phyloP scores from a whole-genome alignment of 2,888 invertebrate species.

The Orthosia gothica region DNA sequence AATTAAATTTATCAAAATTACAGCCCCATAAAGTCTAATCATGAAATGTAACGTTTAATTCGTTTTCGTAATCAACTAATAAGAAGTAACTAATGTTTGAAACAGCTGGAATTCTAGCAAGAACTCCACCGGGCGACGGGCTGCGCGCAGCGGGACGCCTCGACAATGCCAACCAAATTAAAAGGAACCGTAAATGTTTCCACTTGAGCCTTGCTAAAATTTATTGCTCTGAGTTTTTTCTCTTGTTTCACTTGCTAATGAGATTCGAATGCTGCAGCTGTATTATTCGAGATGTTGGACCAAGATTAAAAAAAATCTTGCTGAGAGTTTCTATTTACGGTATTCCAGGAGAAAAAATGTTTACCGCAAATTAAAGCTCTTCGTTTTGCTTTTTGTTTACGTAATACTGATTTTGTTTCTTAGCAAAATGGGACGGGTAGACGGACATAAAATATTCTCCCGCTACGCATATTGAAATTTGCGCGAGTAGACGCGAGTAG shows the following conservation, averaged over 20 bases:
- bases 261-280: constrained; percentile 90
- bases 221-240: constrained; percentile 89
- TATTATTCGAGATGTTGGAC: constrained; percentile 83
- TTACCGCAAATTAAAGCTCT: constrained; percentile 75
- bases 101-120: constrained; percentile 90
- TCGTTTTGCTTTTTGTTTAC: constrained; percentile 76
- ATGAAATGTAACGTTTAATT: constrained; percentile 81
- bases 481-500: constrained; percentile 81
- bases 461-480: constrained; percentile 82
- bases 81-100: constrained; percentile 88
- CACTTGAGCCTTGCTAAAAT: constrained; percentile 90
- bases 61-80: constrained; percentile 87
- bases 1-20: constrained; percentile 41
- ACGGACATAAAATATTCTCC: constrained; percentile 77
- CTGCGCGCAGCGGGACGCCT: constrained; percentile 88
- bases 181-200: constrained; percentile 91
- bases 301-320: constrained; percentile 81
- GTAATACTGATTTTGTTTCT: constrained; percentile 74
- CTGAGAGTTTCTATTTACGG: constrained; percentile 74
- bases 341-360: constrained; percentile 68
- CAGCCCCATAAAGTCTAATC: constrained; percentile 51
- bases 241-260: constrained; percentile 90
- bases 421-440: constrained; percentile 68
- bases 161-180: constrained; percentile 91
- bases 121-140: constrained; percentile 86